A percentile compares a stretch with the other conserved stretches of the same genome.
Evolutionary conservation across 2,113 vertebrate species (phyloP).

Genomic region (Xiphias gladius): DNA sequence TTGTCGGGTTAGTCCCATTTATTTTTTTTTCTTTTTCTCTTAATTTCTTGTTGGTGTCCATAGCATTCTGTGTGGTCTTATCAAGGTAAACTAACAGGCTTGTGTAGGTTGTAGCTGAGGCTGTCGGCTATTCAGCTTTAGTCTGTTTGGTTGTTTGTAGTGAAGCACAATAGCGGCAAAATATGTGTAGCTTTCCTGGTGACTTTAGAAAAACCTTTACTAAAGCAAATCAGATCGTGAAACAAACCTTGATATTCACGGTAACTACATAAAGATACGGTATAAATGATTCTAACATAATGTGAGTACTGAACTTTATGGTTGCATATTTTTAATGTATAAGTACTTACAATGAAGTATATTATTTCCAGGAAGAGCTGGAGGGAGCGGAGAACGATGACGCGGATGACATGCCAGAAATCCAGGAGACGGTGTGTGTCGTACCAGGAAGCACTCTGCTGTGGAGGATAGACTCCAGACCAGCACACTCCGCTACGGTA

Average conservation of each 20-base stretch:
- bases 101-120: constrained; percentile 2
- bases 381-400: constrained; percentile 86
- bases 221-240: neutral
- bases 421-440: constrained; percentile 93
- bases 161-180: constrained; percentile 1
- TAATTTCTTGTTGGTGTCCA: constrained; percentile 6
- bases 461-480: constrained; percentile 94
- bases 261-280: neutral
- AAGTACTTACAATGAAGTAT: neutral
- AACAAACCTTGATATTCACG: neutral
- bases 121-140: constrained; percentile 4
- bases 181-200: neutral
- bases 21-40: constrained; percentile 4
- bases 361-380: constrained; percentile 78
- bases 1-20: neutral
- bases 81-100: constrained; percentile 31
- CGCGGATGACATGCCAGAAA: constrained; percentile 92
- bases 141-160: constrained; percentile 24
- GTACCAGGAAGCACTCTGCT: constrained; percentile 95
- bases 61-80: constrained; percentile 29
- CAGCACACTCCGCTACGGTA: constrained; percentile 92
- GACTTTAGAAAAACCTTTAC: neutral
- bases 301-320: too few relatives aligned
- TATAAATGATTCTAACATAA: too few relatives aligned
- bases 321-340: neutral